These are phyloP conservation scores for Botia almorhae DNA, from an alignment of 2,797 vertebrate species.

Conservation along the genomic window DNA sequence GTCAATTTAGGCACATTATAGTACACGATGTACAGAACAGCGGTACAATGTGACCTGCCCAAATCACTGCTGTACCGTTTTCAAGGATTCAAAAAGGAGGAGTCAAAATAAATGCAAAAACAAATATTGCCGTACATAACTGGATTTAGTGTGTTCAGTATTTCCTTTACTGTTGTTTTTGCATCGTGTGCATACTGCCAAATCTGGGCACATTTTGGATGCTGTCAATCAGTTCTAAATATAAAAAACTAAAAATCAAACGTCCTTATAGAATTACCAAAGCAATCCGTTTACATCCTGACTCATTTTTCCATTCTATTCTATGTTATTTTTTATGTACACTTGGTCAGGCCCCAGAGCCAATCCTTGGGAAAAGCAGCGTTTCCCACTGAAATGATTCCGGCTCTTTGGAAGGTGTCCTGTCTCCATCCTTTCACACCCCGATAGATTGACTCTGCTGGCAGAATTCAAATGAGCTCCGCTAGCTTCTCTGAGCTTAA, in stretches of 20 bases:
- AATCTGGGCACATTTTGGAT: not conserved
- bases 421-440: constrained; percentile 71
- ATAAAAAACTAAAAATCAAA: not conserved
- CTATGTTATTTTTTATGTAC: constrained; percentile 57
- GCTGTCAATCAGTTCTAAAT: not conserved
- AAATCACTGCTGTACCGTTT: not conserved
- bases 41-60: not conserved
- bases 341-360: constrained; percentile 58
- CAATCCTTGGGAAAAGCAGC: constrained; percentile 19
- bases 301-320: constrained; percentile 37
- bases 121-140: too few relatives aligned
- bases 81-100: not conserved
- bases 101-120: too few relatives aligned
- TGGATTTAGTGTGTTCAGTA: too few relatives aligned
- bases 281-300: constrained; percentile 33
- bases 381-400: constrained; percentile 70
- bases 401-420: constrained; percentile 63
- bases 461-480: constrained; percentile 78
- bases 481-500: constrained; percentile 29
- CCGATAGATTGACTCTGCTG: constrained; percentile 69
- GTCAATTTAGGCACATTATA: not conserved
- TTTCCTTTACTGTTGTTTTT: not conserved
- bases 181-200: not conserved
- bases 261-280: not conserved
- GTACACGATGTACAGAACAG: not conserved